Percentiles rank a stretch among this genome's conserved stretches.
These are phyloP conservation scores for Todiramphus chloris DNA, from an alignment of 2,113 vertebrate genomes.

Conservation along the genomic window DNA sequence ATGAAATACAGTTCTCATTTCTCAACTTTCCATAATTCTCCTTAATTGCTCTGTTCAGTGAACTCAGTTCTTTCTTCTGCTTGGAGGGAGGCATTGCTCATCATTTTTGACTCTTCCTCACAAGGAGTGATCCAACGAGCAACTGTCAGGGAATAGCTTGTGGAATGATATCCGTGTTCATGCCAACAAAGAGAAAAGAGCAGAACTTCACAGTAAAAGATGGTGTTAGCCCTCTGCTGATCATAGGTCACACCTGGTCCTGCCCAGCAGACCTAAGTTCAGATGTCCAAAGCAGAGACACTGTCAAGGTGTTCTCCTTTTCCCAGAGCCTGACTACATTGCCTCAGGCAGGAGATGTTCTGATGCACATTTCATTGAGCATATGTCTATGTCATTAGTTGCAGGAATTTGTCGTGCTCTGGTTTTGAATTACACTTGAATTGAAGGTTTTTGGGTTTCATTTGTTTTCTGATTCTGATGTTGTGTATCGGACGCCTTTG, in stretches of 20 bases:
- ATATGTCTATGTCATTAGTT: not conserved
- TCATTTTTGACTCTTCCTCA: not conserved
- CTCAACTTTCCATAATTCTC: not conserved
- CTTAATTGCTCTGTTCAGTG: not conserved
- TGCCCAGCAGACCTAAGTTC: not conserved
- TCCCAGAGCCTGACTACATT: not conserved
- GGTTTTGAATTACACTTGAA: not conserved
- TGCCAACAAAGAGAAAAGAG: not conserved
- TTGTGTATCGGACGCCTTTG: not conserved
- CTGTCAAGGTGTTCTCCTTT: fast-evolving
- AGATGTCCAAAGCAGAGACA: not conserved
- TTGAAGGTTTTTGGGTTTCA: not conserved
- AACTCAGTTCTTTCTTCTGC: not conserved
- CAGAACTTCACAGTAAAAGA: not conserved
- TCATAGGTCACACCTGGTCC: not conserved
- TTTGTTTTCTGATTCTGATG: not conserved
- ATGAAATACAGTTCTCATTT: not conserved
- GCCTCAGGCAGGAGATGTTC: not conserved
- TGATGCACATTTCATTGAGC: not conserved
- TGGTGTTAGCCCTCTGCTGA: not conserved
- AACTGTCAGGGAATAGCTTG: not conserved
- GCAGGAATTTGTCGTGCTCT: not conserved
- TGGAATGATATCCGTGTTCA: not conserved
- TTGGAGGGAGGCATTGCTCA: not conserved
- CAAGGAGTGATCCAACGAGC: not conserved